Evolutionary conservation across 2,113 vertebrate genomes (phyloP).

Genomic region (Ageneiosus marmoratus): DNA sequence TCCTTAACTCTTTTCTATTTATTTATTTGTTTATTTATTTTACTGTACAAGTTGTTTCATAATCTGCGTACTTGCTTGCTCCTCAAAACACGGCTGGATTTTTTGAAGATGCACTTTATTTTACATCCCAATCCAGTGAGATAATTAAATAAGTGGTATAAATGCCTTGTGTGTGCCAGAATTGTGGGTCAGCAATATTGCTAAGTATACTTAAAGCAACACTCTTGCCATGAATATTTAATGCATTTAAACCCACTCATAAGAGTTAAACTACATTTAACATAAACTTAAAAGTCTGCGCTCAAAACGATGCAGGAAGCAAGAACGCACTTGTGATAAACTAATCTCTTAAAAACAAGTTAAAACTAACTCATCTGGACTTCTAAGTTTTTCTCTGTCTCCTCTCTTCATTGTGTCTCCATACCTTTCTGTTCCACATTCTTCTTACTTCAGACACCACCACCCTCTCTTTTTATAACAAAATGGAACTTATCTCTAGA

Average conservation of each 20-base stretch:
- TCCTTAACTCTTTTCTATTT: too few relatives aligned
- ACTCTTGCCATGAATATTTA: background rate
- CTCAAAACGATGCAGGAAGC: background rate
- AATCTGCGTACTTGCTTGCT: constrained; percentile 14
- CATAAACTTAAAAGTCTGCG: background rate
- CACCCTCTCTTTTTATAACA: constrained; percentile 74
- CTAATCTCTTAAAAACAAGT: constrained; percentile 26
- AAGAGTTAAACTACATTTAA: background rate
- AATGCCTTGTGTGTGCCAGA: background rate
- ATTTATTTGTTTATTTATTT: background rate
- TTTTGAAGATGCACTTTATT: background rate
- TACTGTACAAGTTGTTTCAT: background rate
- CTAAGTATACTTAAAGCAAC: background rate
- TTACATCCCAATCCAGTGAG: background rate
- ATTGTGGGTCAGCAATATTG: background rate
- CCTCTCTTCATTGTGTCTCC: too few relatives aligned
- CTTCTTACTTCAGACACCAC: constrained; percentile 75
- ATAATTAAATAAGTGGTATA: background rate
- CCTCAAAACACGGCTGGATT: background rate
- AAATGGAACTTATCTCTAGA: constrained; percentile 99
- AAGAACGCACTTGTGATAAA: constrained; percentile 30
- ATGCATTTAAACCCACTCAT: background rate
- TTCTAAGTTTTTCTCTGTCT: constrained; percentile 48
- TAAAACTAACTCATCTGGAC: constrained; percentile 43
- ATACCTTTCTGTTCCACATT: constrained; percentile 66